Percentiles rank a stretch among this genome's conserved stretches.
Evolutionary conservation across 2,888 invertebrate species (phyloP).

Genomic region (Syrista parreyssii): DNA sequence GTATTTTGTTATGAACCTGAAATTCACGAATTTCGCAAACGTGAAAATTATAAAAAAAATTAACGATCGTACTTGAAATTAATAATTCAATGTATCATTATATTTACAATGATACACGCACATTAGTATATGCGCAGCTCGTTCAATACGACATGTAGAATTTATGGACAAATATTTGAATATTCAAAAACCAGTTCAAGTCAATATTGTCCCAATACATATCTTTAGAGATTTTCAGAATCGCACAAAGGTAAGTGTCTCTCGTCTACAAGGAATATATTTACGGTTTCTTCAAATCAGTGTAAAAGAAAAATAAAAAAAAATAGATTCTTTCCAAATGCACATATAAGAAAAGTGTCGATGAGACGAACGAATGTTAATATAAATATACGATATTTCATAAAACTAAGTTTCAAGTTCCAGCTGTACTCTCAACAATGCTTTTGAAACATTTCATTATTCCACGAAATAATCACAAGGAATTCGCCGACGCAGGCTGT

Average conservation of each 20-base stretch:
- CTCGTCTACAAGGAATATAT: too few species aligned
- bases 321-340: too few species aligned
- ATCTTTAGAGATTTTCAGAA: neutral
- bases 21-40: too few species aligned
- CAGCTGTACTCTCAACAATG: neutral
- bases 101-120: neutral
- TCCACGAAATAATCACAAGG: slow-evolving; percentile 9
- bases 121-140: neutral
- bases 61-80: neutral
- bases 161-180: neutral
- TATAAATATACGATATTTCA: neutral
- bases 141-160: neutral
- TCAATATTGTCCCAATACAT: neutral
- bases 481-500: slow-evolving; percentile 28
- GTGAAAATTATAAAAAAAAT: neutral
- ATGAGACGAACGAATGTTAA: neutral
- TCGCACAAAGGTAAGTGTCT: neutral
- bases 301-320: too few species aligned
- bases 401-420: neutral
- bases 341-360: neutral
- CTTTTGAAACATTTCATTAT: neutral
- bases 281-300: too few species aligned
- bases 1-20: neutral
- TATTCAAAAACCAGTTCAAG: neutral
- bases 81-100: neutral